These are phyloP conservation scores for Rhamphomyia laevipes DNA, from an alignment of 2,888 invertebrate genomes.

Conservation along the genomic window DNA sequence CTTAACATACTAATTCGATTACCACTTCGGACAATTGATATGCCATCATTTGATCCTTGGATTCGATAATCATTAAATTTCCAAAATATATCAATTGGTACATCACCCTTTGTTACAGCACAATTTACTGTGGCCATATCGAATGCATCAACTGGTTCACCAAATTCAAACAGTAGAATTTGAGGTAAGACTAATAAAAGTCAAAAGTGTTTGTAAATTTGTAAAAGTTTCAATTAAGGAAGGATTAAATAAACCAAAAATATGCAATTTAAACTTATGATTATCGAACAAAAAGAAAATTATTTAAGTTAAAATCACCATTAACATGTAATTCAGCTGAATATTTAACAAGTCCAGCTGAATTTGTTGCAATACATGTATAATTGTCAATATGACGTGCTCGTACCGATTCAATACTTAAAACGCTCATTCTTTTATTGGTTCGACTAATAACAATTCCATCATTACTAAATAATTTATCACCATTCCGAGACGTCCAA, in stretches of 20 bases:
- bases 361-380: conserved; percentile 49
- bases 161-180: conserved; percentile 45
- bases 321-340: conserved; percentile 47
- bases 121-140: conserved; percentile 45
- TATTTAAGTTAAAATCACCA: conserved; percentile 34
- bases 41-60: conserved; percentile 24
- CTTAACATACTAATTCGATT: conserved; percentile 41
- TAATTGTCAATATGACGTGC: conserved; percentile 51
- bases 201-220: background rate
- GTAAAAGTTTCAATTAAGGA: background rate
- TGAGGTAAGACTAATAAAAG: conserved; percentile 41
- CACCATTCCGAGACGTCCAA: conserved; percentile 50
- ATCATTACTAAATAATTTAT: conserved; percentile 38
- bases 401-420: conserved; percentile 50
- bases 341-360: conserved; percentile 44
- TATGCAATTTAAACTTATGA: background rate
- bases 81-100: conserved; percentile 52
- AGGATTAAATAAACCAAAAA: background rate
- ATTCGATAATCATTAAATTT: conserved; percentile 37
- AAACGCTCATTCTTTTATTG: conserved; percentile 50
- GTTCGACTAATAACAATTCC: conserved; percentile 45
- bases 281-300: background rate
- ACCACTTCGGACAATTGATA: conserved; percentile 24
- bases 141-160: conserved; percentile 42
- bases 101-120: conserved; percentile 45